phyloP scores from a whole-genome alignment of 1,140 invertebrate genomes.

The Formica exsecta region DNA sequence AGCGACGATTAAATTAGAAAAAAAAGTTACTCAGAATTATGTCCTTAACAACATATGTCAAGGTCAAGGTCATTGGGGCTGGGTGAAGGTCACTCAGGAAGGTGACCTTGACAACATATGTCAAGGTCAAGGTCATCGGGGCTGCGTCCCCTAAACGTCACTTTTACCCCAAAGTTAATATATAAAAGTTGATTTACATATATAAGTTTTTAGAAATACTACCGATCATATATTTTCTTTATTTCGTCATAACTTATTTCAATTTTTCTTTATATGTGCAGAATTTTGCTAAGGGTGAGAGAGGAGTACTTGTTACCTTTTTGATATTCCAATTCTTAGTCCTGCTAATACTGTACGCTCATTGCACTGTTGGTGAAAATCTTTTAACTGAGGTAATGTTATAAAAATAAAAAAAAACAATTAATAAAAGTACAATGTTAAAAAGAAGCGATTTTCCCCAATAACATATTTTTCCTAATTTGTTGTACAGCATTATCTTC shows the following conservation, averaged over 20 bases:
- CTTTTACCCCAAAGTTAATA: no score
- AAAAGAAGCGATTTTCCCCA: not conserved
- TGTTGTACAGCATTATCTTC: no score
- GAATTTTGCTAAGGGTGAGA: slow-evolving; percentile 75
- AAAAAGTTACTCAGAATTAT: no score
- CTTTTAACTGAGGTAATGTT: slow-evolving; percentile 78
- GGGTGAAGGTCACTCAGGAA: no score
- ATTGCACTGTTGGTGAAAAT: slow-evolving; percentile 78
- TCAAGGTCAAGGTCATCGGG: no score
- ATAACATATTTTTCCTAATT: no score
- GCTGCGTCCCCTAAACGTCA: no score
- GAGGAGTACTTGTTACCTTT: slow-evolving; percentile 75
- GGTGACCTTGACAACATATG: no score
- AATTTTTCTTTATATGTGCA: slow-evolving; percentile 50
- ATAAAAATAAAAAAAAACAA: not conserved
- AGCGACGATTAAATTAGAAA: no score
- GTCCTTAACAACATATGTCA: no score
- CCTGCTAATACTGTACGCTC: slow-evolving; percentile 76
- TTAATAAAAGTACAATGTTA: not conserved
- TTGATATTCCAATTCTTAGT: slow-evolving; percentile 78
- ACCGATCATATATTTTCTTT: not conserved
- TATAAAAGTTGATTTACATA: no score
- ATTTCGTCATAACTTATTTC: not conserved
- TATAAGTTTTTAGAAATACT: not conserved
- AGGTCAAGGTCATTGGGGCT: no score